Evolutionary conservation across 2,113 vertebrate genomes (phyloP).

Genomic region (Motacilla tschutschensis): DNA sequence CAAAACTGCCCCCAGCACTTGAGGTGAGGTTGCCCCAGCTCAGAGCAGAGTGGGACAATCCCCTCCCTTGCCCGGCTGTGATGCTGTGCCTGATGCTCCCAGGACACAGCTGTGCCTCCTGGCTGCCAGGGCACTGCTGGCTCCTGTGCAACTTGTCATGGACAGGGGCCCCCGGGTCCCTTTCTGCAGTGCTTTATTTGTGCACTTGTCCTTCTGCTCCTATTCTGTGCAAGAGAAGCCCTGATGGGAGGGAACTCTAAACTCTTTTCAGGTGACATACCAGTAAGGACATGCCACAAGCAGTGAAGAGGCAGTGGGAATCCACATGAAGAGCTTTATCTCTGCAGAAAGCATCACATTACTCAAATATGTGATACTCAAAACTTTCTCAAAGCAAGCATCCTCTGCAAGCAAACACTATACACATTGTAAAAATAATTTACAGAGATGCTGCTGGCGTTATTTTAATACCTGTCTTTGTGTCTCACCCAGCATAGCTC

Average conservation of each 20-base stretch:
- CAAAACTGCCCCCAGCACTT: background rate
- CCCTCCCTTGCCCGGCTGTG: fast-evolving
- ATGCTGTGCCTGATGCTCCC: background rate
- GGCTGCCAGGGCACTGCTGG: background rate
- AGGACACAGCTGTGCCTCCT: fast-evolving
- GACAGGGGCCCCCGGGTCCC: background rate
- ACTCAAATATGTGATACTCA: background rate
- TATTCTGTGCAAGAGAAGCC: background rate
- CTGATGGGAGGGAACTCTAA: background rate
- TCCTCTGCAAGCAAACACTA: background rate
- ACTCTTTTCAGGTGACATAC: background rate
- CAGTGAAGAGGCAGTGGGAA: background rate
- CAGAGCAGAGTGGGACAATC: background rate
- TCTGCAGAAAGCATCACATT: background rate
- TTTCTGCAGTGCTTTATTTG: background rate
- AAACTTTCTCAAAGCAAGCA: background rate
- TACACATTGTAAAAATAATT: background rate
- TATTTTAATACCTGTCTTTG: background rate
- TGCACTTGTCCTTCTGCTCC: background rate
- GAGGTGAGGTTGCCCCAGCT: fast-evolving
- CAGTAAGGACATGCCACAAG: background rate
- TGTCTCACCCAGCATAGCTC: background rate
- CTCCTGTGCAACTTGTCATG: fast-evolving
- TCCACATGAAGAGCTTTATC: background rate
- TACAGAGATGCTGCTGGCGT: background rate